Conservation (phyloP, 2,113 vertebrate genomes). For the Prunella fulvescens region DNA sequence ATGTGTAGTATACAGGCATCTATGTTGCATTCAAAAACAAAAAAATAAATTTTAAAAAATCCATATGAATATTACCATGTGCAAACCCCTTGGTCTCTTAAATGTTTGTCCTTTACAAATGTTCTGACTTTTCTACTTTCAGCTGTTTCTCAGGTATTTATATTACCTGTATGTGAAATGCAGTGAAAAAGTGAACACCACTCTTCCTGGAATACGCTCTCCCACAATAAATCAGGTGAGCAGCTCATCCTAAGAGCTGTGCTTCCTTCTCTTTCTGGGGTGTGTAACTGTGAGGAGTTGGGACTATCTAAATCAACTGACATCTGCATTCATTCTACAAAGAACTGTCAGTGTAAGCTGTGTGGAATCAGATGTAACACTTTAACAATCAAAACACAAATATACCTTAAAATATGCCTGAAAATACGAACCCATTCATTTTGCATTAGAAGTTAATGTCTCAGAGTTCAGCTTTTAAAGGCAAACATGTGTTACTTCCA, state of each 20-base stretch:
- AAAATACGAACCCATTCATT: neutral
- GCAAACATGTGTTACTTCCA: neutral
- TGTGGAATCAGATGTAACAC: neutral
- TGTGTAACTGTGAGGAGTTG: neutral
- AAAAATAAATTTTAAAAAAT: no score
- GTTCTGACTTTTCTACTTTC: neutral
- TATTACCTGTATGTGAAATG: slow-evolving; percentile 87
- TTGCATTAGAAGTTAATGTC: neutral
- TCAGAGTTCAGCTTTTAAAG: neutral
- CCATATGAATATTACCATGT: neutral
- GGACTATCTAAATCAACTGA: neutral
- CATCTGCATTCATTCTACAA: neutral
- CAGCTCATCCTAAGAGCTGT: neutral
- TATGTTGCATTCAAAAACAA: neutral
- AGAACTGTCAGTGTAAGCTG: neutral
- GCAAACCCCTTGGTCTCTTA: neutral
- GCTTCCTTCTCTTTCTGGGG: neutral
- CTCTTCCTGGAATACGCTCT: slow-evolving; percentile 67
- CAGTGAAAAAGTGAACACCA: slow-evolving; percentile 72
- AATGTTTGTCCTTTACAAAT: neutral
- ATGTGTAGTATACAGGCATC: neutral
- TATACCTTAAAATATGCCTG: neutral
- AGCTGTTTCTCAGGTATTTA: slow-evolving; percentile 92
- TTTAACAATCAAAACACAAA: neutral
- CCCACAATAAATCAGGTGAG: slow-evolving; percentile 86